Conservation (phyloP, 2,888 invertebrate species). For the Timema podura region DNA sequence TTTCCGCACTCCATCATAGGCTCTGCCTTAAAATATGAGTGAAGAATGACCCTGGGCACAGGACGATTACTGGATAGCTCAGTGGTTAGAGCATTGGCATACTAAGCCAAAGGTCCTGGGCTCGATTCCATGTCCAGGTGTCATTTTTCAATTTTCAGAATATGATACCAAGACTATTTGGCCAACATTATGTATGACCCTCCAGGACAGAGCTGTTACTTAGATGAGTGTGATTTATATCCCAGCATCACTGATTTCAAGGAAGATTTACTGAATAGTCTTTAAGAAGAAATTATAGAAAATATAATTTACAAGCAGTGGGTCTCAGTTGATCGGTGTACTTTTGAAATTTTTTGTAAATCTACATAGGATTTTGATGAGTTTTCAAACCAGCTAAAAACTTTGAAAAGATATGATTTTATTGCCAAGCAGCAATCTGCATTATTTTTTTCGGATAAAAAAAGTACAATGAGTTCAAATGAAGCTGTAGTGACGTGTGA, state of each 20-base stretch:
- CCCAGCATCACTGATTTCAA: neutral
- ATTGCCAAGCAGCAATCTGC: neutral
- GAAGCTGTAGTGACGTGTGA: constrained; percentile 1
- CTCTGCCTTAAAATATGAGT: no score
- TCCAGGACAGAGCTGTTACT: neutral
- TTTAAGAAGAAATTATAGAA: constrained; percentile 4
- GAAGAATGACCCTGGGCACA: no score
- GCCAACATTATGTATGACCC: constrained; percentile 8
- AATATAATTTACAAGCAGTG: constrained; percentile 11
- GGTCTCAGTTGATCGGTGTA: neutral
- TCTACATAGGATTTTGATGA: neutral
- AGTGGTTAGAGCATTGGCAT: no score
- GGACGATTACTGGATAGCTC: no score
- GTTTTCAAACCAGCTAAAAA: neutral
- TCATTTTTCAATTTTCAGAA: no score
- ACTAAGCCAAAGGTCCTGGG: no score
- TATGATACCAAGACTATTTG: neutral
- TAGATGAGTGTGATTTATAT: neutral
- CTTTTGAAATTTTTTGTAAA: neutral
- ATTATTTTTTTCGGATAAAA: neutral
- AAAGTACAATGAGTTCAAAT: neutral
- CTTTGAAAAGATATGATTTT: neutral
- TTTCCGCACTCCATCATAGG: no score
- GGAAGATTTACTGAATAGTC: neutral
- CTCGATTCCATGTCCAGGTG: no score